Conservation (phyloP, 2,113 vertebrate species). For the Calypte anna region DNA sequence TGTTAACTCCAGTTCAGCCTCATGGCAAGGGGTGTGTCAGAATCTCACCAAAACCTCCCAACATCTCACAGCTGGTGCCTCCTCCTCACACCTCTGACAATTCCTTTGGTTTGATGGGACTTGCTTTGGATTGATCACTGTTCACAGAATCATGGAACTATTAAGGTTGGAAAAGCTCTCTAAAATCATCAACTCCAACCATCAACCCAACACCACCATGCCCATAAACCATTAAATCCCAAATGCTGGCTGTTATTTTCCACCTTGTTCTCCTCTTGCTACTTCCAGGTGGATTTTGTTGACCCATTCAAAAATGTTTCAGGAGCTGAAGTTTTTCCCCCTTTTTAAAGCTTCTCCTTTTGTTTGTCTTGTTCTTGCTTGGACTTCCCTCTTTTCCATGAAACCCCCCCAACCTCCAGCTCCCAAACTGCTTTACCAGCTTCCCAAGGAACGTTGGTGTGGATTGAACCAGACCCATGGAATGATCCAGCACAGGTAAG, state of each 20-base stretch:
- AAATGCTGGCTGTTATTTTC: accelerated
- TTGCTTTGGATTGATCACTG: background rate
- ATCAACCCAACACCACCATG: too few species aligned
- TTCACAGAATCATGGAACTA: background rate
- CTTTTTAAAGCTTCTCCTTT: background rate
- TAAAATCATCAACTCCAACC: too few species aligned
- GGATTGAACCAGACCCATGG: background rate
- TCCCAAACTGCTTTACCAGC: accelerated
- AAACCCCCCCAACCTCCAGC: background rate
- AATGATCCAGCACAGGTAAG: accelerated
- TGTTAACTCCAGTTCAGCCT: background rate
- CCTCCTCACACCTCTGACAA: background rate
- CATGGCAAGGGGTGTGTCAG: too few species aligned
- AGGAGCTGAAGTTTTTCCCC: background rate
- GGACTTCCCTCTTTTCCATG: accelerated
- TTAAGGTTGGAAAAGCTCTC: too few species aligned
- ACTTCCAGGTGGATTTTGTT: background rate
- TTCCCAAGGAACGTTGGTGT: accelerated
- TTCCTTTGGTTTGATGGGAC: background rate
- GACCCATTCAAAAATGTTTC: background rate
- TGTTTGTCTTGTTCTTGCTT: background rate
- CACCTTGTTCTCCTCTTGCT: background rate
- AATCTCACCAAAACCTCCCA: background rate
- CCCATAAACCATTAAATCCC: too few species aligned
- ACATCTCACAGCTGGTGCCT: accelerated